Conservation (phyloP, 2,888 invertebrate genomes). For the Eilema caniola region DNA sequence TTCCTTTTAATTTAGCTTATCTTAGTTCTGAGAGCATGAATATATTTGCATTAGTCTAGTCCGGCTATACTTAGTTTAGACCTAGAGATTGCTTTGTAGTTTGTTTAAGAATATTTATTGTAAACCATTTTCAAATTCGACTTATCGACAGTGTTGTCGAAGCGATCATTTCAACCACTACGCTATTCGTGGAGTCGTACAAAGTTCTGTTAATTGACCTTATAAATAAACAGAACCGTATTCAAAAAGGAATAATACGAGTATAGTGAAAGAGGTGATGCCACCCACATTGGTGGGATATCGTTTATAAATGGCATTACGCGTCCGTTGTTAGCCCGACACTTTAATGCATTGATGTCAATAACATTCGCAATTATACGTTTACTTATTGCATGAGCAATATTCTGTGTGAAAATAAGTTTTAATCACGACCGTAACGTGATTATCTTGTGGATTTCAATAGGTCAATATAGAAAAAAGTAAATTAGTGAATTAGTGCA, state of each 20-base stretch:
- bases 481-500: too few species aligned
- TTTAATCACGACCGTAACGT: not conserved
- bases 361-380: conserved; percentile 59
- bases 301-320: conserved; percentile 76
- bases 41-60: too few species aligned
- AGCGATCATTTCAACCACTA: not conserved
- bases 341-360: conserved; percentile 71
- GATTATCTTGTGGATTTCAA: not conserved
- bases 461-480: conserved; percentile 1
- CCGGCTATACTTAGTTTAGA: not conserved
- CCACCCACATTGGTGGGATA: conserved; percentile 74
- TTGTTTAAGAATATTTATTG: not conserved
- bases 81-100: not conserved
- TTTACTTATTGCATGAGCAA: conserved; percentile 43
- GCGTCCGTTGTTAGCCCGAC: conserved; percentile 74
- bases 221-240: conserved; percentile 14
- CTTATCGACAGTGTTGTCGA: not conserved
- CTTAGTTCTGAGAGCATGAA: too few species aligned
- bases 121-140: not conserved
- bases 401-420: not conserved
- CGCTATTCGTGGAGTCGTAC: not conserved
- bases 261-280: conserved; percentile 56
- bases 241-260: conserved; percentile 34
- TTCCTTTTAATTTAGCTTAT: too few species aligned
- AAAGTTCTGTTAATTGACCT: conserved; percentile 10